Conservation (phyloP, 1,140 invertebrate species). For the Zaprionus davidi region DNA sequence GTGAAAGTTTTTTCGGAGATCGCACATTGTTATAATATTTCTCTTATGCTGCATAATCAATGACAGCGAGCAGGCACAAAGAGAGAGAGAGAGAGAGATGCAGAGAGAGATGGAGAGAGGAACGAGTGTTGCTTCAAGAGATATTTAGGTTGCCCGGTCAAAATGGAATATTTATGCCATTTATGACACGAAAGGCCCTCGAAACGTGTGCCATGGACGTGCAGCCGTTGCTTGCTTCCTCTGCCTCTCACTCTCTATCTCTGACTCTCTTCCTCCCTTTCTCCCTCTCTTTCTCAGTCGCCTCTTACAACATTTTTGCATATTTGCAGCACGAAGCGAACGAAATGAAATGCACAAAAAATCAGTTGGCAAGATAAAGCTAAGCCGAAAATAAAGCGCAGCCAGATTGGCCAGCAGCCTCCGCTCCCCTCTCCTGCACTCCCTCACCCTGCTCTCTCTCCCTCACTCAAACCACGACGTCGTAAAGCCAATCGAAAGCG, state of each 20-base stretch:
- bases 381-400: constrained; percentile 56
- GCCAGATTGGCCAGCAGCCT: constrained; percentile 33
- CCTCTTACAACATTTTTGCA: constrained; percentile 71
- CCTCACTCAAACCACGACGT: constrained; percentile 31
- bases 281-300: background rate
- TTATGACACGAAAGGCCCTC: constrained; percentile 82
- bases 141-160: constrained; percentile 80
- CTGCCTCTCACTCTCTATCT: background rate
- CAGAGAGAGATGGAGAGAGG: constrained; percentile 26
- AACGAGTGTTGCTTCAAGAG: constrained; percentile 29
- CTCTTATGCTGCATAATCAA: constrained; percentile 30
- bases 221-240: constrained; percentile 1
- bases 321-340: constrained; percentile 75
- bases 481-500: constrained; percentile 76
- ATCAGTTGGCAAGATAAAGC: constrained; percentile 68
- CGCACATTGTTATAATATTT: constrained; percentile 68
- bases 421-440: background rate
- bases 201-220: constrained; percentile 66
- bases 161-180: constrained; percentile 82
- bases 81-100: background rate
- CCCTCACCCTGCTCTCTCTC: background rate
- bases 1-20: constrained; percentile 61
- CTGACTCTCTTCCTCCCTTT: background rate
- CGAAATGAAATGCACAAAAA: constrained; percentile 67
- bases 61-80: constrained; percentile 11